Percentiles rank a stretch among this genome's conserved stretches.
phyloP scores from a whole-genome alignment of 2,888 invertebrate species.

The Anaspis maculata region DNA sequence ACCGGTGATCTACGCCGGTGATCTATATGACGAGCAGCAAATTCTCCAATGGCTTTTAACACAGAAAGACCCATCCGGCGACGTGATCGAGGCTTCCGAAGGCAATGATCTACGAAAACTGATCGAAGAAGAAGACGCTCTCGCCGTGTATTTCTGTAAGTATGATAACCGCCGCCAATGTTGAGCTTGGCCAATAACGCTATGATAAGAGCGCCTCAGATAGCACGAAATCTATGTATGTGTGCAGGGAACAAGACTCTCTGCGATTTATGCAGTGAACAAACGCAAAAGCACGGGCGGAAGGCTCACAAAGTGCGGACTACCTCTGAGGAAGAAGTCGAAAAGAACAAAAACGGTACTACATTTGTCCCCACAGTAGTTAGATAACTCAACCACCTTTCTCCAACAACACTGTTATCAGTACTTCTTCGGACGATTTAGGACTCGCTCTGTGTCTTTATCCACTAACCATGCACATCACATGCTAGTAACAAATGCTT shows the following conservation, averaged over 20 bases:
- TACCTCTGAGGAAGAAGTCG: conserved; percentile 38
- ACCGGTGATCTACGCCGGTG: conserved; percentile 86
- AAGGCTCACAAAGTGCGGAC: conserved; percentile 54
- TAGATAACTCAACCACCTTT: too few relatives aligned
- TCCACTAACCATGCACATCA: too few relatives aligned
- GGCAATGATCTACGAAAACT: conserved; percentile 68
- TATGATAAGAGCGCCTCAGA: background rate
- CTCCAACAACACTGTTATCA: too few relatives aligned
- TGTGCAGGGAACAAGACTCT: conserved; percentile 81
- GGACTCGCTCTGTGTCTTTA: too few relatives aligned
- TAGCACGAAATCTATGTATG: conserved; percentile 11
- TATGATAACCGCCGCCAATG: conserved; percentile 29
- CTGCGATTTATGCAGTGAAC: conserved; percentile 77
- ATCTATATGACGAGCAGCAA: conserved; percentile 78
- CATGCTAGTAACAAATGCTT: too few relatives aligned
- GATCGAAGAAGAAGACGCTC: conserved; percentile 71
- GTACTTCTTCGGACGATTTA: too few relatives aligned
- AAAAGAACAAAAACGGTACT: conserved; percentile 29
- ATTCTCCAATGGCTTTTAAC: conserved; percentile 84
- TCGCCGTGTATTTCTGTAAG: conserved; percentile 93
- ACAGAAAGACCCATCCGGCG: conserved; percentile 87
- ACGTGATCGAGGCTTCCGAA: conserved; percentile 81
- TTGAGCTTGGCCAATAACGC: background rate
- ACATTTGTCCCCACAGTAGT: conserved; percentile 18
- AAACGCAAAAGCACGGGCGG: conserved; percentile 57